A percentile compares a stretch with the other conserved stretches of the same genome.
Conservation (phyloP, 2,888 invertebrate genomes). For the Sphaerophoria taeniata region DNA sequence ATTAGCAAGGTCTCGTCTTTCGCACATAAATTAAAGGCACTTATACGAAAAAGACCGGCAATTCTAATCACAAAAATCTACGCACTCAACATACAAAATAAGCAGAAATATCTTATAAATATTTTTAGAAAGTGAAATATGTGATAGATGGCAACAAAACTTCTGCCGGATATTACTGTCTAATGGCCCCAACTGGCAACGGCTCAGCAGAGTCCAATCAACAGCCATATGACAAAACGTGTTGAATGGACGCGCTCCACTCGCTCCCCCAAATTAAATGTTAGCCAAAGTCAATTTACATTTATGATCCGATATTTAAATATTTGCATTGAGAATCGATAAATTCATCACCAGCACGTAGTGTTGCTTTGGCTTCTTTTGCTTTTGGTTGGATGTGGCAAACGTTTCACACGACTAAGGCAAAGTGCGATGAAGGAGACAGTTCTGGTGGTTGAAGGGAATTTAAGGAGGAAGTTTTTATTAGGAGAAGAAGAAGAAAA, state of each 20-base stretch:
- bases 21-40: conserved; percentile 26
- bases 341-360: conserved; percentile 47
- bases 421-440: background rate
- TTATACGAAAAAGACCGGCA: background rate
- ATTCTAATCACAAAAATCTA: background rate
- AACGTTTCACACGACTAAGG: conserved; percentile 40
- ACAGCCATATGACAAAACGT: background rate
- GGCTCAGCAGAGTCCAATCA: background rate
- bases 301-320: conserved; percentile 67
- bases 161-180: conserved; percentile 69
- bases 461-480: conserved; percentile 13
- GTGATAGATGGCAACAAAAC: conserved; percentile 14
- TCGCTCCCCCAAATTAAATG: conserved; percentile 58
- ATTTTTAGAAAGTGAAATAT: background rate
- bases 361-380: background rate
- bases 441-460: background rate
- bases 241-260: conserved; percentile 61
- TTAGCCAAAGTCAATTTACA: conserved; percentile 50
- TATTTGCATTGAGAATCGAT: conserved; percentile 66
- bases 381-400: background rate
- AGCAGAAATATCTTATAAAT: background rate
- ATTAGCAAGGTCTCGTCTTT: conserved; percentile 28
- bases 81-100: conserved; percentile 17
- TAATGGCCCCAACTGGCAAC: conserved; percentile 40
- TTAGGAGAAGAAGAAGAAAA: background rate